These are phyloP conservation scores for Spodoptera litura DNA, from an alignment of 1,140 invertebrate genomes.

Conservation along the genomic window DNA sequence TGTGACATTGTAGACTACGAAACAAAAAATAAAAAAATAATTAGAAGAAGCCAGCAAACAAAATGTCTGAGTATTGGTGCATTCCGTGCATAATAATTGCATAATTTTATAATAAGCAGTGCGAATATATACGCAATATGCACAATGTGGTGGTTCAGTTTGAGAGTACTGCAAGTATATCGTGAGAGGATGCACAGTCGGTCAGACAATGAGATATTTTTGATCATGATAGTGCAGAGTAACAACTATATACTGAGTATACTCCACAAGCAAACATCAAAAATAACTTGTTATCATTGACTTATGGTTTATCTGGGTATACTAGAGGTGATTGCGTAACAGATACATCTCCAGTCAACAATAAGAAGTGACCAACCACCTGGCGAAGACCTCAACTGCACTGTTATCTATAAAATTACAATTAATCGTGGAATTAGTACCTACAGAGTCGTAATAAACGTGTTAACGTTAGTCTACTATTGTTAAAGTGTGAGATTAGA, in stretches of 20 bases:
- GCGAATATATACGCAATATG: conserved; percentile 72
- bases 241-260: no score
- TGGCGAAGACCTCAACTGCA: conserved; percentile 52
- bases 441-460: conserved; percentile 29
- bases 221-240: neutral
- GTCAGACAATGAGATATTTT: neutral
- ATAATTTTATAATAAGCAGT: conserved; percentile 80
- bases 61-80: conserved; percentile 70
- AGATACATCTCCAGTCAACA: conserved; percentile 26
- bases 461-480: conserved; percentile 53
- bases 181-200: conserved; percentile 2
- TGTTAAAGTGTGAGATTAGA: conserved; percentile 54
- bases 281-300: conserved; percentile 10
- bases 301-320: neutral
- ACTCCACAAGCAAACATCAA: neutral
- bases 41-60: conserved; percentile 72
- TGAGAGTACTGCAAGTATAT: conserved; percentile 22
- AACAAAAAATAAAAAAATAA: conserved; percentile 59
- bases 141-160: conserved; percentile 48
- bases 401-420: conserved; percentile 65
- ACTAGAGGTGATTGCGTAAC: conserved; percentile 12
- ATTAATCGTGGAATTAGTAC: conserved; percentile 48
- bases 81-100: conserved; percentile 69
- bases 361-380: conserved; percentile 53
- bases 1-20: conserved; percentile 20